phyloP scores from a whole-genome alignment of 2,797 vertebrate genomes.

The Falco biarmicus region DNA sequence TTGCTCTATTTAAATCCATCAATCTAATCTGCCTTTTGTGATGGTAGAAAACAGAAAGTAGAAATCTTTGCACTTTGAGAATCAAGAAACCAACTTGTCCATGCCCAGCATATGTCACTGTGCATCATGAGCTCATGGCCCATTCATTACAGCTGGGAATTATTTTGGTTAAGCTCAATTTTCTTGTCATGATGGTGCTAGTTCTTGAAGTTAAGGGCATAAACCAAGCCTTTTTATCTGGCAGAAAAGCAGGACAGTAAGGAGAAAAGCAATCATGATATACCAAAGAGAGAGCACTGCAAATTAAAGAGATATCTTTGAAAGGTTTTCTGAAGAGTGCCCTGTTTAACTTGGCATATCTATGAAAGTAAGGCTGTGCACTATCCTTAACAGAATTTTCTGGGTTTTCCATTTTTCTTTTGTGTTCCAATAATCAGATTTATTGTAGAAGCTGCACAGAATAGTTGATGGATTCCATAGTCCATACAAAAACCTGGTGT shows the following conservation, averaged over 20 bases:
- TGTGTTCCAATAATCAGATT: neutral
- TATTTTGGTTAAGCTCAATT: neutral
- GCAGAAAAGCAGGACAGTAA: neutral
- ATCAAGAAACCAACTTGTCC: neutral
- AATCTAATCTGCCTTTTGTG: neutral
- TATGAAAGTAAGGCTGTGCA: neutral
- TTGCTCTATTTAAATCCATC: neutral
- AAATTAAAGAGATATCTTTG: neutral
- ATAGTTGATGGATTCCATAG: neutral
- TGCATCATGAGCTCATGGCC: accelerated
- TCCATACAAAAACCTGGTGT: neutral
- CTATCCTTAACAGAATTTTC: neutral
- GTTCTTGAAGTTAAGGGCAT: neutral
- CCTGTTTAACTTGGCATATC: neutral
- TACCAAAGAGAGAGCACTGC: neutral
- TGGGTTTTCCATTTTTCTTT: neutral
- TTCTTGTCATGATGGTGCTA: neutral
- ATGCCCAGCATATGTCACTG: neutral
- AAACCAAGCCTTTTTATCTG: neutral
- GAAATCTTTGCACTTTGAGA: neutral
- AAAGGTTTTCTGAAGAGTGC: neutral
- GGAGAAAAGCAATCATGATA: neutral
- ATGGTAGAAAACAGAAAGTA: neutral
- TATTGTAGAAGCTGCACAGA: neutral
- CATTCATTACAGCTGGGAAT: neutral